phyloP scores from a whole-genome alignment of 2,797 vertebrate species.

The Sebastes hopkinsi region DNA sequence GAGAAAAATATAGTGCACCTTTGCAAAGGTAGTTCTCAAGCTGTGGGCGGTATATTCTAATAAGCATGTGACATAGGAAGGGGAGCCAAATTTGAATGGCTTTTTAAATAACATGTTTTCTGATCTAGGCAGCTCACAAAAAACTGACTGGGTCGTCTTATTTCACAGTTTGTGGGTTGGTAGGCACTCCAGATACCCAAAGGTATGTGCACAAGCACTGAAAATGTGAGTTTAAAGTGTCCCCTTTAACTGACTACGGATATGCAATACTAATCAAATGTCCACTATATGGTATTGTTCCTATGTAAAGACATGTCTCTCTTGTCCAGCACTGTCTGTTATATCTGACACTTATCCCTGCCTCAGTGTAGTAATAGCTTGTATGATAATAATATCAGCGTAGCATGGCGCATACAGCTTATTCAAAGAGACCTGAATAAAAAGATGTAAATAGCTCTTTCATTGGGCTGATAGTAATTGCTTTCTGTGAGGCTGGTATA shows the following conservation, averaged over 20 bases:
- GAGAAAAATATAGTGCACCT: too few relatives aligned
- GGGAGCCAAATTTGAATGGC: too few relatives aligned
- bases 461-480: constrained; percentile 12
- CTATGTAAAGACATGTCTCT: neutral
- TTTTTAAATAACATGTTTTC: too few relatives aligned
- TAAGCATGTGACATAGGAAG: too few relatives aligned
- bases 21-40: too few relatives aligned
- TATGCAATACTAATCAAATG: neutral
- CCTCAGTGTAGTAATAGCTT: neutral
- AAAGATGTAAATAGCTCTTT: constrained; percentile 4
- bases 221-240: too few relatives aligned
- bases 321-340: neutral
- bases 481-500: constrained; percentile 8
- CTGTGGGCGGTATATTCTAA: too few relatives aligned
- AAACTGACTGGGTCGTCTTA: too few relatives aligned
- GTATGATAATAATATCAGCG: constrained; percentile 7
- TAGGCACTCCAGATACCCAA: too few relatives aligned
- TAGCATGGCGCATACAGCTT: neutral
- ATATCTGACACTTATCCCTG: neutral
- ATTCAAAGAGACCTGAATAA: neutral
- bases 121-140: too few relatives aligned
- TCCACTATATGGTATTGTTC: neutral
- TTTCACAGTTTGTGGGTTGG: too few relatives aligned
- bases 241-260: neutral
- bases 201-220: too few relatives aligned